A percentile compares a stretch with the other conserved stretches of the same genome.
These are phyloP conservation scores for Lichenostomus cassidix DNA, from an alignment of 2,113 vertebrate genomes.

Conservation along the genomic window DNA sequence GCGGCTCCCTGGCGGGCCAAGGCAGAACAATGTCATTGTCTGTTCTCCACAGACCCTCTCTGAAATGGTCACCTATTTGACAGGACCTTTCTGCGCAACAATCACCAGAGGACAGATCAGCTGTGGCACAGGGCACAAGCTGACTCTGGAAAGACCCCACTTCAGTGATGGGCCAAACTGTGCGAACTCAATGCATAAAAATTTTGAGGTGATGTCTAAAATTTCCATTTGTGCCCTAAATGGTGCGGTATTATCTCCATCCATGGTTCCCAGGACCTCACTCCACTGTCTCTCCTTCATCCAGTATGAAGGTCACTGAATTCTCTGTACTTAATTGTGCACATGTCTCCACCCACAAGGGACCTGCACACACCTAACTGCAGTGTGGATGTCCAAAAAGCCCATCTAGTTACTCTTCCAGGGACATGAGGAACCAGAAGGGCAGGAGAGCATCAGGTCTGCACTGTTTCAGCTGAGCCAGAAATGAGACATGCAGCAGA, in stretches of 20 bases:
- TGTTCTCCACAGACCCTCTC: background rate
- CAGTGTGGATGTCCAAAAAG: background rate
- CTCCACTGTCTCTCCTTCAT: background rate
- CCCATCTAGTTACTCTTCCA: background rate
- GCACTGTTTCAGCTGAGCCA: background rate
- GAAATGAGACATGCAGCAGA: background rate
- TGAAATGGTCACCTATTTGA: accelerated
- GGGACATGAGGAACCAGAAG: background rate
- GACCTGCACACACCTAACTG: background rate
- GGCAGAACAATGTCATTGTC: background rate
- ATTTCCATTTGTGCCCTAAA: background rate
- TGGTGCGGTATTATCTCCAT: background rate
- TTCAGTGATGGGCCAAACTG: accelerated
- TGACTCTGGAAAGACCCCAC: background rate
- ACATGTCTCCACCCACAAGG: background rate
- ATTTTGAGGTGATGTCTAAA: background rate
- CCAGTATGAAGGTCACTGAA: background rate
- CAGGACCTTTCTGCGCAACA: background rate
- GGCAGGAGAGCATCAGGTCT: background rate
- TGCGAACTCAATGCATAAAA: background rate
- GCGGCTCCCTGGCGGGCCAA: background rate
- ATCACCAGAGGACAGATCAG: background rate
- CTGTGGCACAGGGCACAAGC: background rate
- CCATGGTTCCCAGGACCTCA: background rate
- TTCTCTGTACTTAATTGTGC: background rate